Percentiles rank a stretch among this genome's conserved stretches.
These are phyloP conservation scores for Heliconius ismenius DNA, from an alignment of 2,888 invertebrate species.

Conservation along the genomic window DNA sequence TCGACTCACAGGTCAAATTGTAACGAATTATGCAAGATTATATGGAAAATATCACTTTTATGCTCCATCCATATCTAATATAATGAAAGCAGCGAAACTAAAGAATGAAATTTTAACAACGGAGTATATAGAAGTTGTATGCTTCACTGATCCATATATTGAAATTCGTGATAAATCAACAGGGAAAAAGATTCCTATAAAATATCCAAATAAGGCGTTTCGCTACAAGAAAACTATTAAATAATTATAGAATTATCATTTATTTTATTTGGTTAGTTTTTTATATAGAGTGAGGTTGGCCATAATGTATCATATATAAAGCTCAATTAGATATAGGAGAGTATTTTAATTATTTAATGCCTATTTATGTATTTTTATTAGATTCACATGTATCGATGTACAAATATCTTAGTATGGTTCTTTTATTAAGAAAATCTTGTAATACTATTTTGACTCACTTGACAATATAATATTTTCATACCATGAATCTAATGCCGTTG, in stretches of 20 bases:
- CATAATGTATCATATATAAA: neutral
- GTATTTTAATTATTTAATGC: too few relatives aligned
- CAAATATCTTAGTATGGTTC: too few relatives aligned
- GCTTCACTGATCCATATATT: constrained; percentile 58
- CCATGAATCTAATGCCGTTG: neutral
- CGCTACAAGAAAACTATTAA: constrained; percentile 14
- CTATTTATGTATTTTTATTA: too few relatives aligned
- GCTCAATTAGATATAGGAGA: too few relatives aligned
- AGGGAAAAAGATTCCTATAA: constrained; percentile 44
- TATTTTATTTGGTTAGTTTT: neutral
- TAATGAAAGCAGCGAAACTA: constrained; percentile 62
- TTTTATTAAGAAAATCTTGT: neutral
- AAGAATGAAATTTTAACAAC: constrained; percentile 59
- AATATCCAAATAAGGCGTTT: constrained; percentile 27
- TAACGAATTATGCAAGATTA: constrained; percentile 58
- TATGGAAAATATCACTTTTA: constrained; percentile 70
- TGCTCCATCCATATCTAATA: constrained; percentile 57
- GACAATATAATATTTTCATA: neutral
- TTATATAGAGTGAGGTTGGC: neutral
- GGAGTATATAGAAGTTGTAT: constrained; percentile 60
- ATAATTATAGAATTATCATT: constrained; percentile 10
- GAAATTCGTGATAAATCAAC: constrained; percentile 55
- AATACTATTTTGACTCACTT: neutral
- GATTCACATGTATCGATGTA: too few relatives aligned
- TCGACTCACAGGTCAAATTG: constrained; percentile 54